Evolutionary conservation across 2,113 vertebrate species (phyloP).

Genomic region (Passerina amoena): DNA sequence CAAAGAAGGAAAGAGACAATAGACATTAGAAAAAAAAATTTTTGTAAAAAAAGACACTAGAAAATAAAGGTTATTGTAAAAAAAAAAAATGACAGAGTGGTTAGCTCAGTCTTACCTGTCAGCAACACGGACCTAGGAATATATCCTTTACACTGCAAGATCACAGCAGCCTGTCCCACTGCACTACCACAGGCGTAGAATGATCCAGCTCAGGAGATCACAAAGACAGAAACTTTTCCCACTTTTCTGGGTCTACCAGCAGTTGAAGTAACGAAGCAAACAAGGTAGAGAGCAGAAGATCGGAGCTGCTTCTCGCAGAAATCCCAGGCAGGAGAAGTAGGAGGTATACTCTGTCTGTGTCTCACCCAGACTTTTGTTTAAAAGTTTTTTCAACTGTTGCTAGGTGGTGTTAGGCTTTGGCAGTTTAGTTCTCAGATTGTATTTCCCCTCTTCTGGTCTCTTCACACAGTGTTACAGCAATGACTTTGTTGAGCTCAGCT

Average conservation of each 20-base stretch:
- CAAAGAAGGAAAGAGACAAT: not conserved
- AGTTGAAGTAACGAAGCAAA: slow-evolving; percentile 74
- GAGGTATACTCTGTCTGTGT: slow-evolving; percentile 68
- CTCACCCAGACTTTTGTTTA: slow-evolving; percentile 77
- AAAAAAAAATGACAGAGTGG: not conserved
- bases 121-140: not conserved
- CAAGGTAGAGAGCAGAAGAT: slow-evolving; percentile 39
- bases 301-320: slow-evolving; percentile 67
- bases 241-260: slow-evolving; percentile 69
- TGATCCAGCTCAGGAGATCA: slow-evolving; percentile 69
- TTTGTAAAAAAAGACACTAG: not conserved
- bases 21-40: not conserved
- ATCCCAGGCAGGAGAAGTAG: slow-evolving; percentile 70
- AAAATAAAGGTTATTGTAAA: not conserved
- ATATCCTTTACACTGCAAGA: slow-evolving; percentile 43
- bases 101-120: slow-evolving; percentile 74
- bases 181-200: not conserved
- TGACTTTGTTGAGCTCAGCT: slow-evolving; percentile 79
- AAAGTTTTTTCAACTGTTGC: slow-evolving; percentile 82
- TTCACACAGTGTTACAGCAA: slow-evolving; percentile 73
- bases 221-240: slow-evolving; percentile 62
- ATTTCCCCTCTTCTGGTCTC: slow-evolving; percentile 76
- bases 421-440: slow-evolving; percentile 78
- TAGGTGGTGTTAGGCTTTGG: slow-evolving; percentile 81
- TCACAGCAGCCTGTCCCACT: slow-evolving; percentile 52